A percentile compares a stretch with the other conserved stretches of the same genome.
Conservation (phyloP, 1,140 invertebrate genomes). For the Drosophila micromelanica region DNA sequence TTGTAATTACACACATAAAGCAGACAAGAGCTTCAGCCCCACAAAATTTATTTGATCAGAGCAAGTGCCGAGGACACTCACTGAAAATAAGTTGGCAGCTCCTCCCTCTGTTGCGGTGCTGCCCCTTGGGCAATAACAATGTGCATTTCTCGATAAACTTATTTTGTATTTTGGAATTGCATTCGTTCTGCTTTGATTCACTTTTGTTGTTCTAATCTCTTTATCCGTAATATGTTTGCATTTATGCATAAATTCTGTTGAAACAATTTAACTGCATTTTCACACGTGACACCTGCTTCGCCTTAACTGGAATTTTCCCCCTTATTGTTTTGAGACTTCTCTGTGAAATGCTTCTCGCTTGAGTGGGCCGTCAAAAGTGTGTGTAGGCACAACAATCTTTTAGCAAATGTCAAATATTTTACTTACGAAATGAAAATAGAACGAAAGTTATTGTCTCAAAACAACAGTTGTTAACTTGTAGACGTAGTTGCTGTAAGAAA, state of each 20-base stretch:
- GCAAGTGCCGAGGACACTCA: background rate
- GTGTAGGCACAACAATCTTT: too few relatives aligned
- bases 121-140: background rate
- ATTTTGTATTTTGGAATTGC: conserved; percentile 1
- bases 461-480: too few relatives aligned
- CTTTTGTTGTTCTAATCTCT: conserved; percentile 8
- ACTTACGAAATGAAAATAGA: too few relatives aligned
- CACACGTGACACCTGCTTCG: background rate
- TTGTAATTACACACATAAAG: conserved; percentile 72
- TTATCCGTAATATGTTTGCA: background rate
- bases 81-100: background rate
- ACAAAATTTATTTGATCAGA: conserved; percentile 62
- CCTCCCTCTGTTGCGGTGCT: background rate
- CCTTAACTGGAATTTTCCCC: background rate
- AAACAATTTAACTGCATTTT: background rate
- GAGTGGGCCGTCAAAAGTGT: too few relatives aligned
- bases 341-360: too few relatives aligned
- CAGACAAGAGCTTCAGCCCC: conserved; percentile 47
- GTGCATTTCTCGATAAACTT: conserved; percentile 5
- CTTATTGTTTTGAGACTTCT: background rate
- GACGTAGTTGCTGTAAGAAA: too few relatives aligned
- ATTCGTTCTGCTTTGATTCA: background rate
- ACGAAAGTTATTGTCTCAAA: too few relatives aligned
- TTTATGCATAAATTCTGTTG: background rate
- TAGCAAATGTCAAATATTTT: too few relatives aligned